Percentiles rank a stretch among this genome's conserved stretches.
phyloP scores from a whole-genome alignment of 2,113 vertebrate species.

The Pterocles gutturalis region DNA sequence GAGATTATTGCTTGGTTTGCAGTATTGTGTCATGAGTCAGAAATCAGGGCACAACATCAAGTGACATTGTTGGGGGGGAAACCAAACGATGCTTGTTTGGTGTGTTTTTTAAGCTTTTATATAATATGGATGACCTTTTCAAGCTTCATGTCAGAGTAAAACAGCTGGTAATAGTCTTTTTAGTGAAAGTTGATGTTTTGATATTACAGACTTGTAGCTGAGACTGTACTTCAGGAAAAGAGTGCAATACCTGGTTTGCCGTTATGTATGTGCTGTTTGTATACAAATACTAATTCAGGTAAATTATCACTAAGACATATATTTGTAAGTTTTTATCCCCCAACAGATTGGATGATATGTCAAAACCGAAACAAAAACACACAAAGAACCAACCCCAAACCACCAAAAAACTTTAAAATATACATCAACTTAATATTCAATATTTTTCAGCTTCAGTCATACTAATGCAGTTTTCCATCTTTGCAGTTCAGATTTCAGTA shows the following conservation, averaged over 20 bases:
- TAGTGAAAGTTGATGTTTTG: background rate
- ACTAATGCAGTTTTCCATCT: background rate
- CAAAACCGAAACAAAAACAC: background rate
- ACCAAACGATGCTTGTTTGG: background rate
- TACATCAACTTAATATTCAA: background rate
- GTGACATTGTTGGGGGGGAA: rapidly evolving
- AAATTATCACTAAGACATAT: background rate
- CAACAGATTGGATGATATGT: background rate
- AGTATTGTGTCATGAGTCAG: background rate
- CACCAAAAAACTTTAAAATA: background rate
- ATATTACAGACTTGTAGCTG: background rate
- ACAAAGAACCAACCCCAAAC: background rate
- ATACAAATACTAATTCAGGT: background rate
- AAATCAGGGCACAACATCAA: background rate
- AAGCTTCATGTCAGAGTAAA: background rate
- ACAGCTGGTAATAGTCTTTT: background rate
- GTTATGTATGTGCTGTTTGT: background rate
- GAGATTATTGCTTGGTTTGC: background rate
- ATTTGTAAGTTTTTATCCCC: background rate
- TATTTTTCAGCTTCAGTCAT: background rate
- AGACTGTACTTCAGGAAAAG: background rate
- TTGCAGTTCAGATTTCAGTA: background rate
- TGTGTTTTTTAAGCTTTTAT: background rate
- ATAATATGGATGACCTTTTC: background rate
- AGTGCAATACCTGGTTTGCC: background rate